phyloP scores from a whole-genome alignment of 1,140 invertebrate species.

The Portunus trituberculatus region DNA sequence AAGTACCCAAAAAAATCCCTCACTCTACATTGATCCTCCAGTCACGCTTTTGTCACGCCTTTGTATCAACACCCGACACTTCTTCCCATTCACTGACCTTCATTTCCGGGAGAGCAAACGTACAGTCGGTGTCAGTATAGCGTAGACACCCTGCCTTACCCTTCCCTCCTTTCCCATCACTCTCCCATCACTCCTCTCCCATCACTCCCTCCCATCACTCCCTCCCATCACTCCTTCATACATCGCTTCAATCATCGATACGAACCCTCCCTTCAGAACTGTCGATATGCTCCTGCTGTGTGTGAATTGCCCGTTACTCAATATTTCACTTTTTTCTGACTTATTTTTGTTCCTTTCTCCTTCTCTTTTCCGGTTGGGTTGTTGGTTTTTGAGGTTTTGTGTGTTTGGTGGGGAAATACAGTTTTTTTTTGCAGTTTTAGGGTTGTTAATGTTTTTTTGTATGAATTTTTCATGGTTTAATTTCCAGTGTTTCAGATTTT shows the following conservation, averaged over 20 bases:
- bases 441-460: not conserved
- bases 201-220: not conserved
- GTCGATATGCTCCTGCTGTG: not conserved
- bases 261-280: not conserved
- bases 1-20: no score
- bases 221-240: not conserved
- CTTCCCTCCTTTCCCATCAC: no score
- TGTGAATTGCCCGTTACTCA: not conserved
- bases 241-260: not conserved
- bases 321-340: not conserved
- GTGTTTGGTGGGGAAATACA: no score
- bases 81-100: no score
- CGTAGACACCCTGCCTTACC: no score
- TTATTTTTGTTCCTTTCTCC: not conserved
- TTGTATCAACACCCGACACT: no score
- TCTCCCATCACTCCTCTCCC: no score
- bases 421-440: not conserved
- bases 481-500: not conserved
- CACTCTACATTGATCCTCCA: no score
- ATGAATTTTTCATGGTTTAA: not conserved
- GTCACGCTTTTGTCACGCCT: no score
- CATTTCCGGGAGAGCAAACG: no score
- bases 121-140: no score
- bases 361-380: not conserved
- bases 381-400: no score